Evolutionary conservation across 2,797 vertebrate species (phyloP), one percentile per base, ranked within the genome.

Genomic region (Trichosurus vulpecula): DNA sequence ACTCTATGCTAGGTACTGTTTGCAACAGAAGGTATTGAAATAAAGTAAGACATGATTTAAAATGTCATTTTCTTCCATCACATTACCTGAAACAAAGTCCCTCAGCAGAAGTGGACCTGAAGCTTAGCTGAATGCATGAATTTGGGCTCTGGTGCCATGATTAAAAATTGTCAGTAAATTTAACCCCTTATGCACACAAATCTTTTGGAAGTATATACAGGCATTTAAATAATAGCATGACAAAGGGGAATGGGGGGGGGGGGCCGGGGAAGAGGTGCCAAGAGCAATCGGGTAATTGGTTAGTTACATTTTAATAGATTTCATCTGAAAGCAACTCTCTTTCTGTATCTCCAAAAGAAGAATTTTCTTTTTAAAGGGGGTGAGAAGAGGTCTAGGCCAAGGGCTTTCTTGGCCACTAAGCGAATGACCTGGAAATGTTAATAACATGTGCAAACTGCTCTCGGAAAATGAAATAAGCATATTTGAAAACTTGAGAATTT

Each of bases 21-120:
- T 93, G 41, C 53, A 95, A 74, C n/a, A 3, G 58, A 95, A 93
- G 95, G 54, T 95, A 54, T 54, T 93, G 13, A 93, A 95, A 92
- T 94, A 94, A 96, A 94, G 54, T 54, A 96, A 93, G 90, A 31
- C 12, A 51, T 91, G 35, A 92, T 53, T 94, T 91, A 92, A 92
- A 95, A 91, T 94, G 54, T 92, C 54, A 93, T 14, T 93, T 94
- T 93, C 41, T 92, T 57, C 4, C 95, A 95, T 92, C 22, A 81
- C 92, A 92, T 94, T 81, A 92, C 94, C 27, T 5, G 27, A 41
- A 95, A n/a, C 94, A 93, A 96, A 96, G 61, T 54, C 66, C 74
- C 22, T 93, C 93, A 52, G 31, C 93, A 92, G 96, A 58, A 2
- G 2, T 47, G 74, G 66, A 30, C 6, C 29, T 93, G 25, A 35